Base-by-base conservation (phyloP, 2,797 vertebrate species). In the Pagetopsis macropterus region DNA sequence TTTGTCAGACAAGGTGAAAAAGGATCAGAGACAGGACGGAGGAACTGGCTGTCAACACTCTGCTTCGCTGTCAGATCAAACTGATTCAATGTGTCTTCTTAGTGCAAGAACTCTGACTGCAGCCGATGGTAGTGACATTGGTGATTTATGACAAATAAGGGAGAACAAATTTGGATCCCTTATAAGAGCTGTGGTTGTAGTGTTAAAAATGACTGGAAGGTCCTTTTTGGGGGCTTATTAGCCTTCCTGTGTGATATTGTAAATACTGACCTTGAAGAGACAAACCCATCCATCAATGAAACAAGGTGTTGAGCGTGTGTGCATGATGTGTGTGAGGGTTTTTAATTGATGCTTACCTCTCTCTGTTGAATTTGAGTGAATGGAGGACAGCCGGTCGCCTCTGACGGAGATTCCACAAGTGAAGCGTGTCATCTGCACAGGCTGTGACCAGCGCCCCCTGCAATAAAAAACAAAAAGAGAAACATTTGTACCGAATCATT, bases 351-450 rank as follows among this genome's bases (percentile, higher is more conserved):
- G 23, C 95, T 95, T 93, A 99, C 98, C 97, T 94, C 90, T 99
- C 98, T 91, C 97, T 96, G 90, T 98, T 98, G 94, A 99, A 99
- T 91, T 98, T 99, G 79, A 99, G 95, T n/a, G 98, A 99, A 91
- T 99, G 98, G 64, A 99, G 96, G 87, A 99, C 87, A 40, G 97
- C 98, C 10, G 98, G 98, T 19, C 95, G 95, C 78, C 98, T 97
- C 91, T 99, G 98, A 72, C 97, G 96, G 63, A 99, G 95, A 83
- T 98, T 99, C 98, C 98, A 99, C 79, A 99, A 94, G 92, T 99
- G 98, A 84, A 99, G 96, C 0, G 96, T 97, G 90, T 99, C 97
- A 58, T 99, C 98, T 76, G 97, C 96, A 87, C 96, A 96, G 1
- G 97, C 97, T 83, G 97, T 97, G 86, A 99, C 97, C 93, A 99